These are phyloP conservation scores for Zophobas morio DNA, from an alignment of 1,140 invertebrate genomes.

Conservation along the genomic window DNA sequence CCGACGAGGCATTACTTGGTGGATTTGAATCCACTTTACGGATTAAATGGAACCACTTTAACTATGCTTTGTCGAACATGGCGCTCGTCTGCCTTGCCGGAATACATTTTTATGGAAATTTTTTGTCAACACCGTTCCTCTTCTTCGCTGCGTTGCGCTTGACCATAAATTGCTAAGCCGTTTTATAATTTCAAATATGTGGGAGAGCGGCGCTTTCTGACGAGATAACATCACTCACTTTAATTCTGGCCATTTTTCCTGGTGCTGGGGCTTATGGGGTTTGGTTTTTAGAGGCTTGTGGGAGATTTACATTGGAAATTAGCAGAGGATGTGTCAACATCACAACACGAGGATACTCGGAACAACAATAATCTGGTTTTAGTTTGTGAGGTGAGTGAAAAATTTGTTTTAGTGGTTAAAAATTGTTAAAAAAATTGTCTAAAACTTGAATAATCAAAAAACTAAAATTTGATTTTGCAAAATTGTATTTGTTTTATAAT, in stretches of 20 bases:
- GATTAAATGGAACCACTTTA: slow-evolving; percentile 54
- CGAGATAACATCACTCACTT: slow-evolving; percentile 16
- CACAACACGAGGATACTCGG: no score
- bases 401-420: no score
- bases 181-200: slow-evolving; percentile 11
- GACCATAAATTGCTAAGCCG: slow-evolving; percentile 38
- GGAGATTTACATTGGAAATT: no score
- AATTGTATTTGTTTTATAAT: no score
- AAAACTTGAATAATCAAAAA: no score
- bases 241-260: slow-evolving; percentile 11
- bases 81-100: slow-evolving; percentile 23
- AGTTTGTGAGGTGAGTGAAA: no score
- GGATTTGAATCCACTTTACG: slow-evolving; percentile 58
- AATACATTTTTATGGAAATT: slow-evolving; percentile 48
- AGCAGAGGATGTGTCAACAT: no score
- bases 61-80: slow-evolving; percentile 54
- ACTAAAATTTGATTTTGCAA: no score
- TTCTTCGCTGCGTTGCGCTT: slow-evolving; percentile 1
- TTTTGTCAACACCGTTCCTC: slow-evolving; percentile 27
- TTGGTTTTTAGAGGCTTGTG: not conserved
- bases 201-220: slow-evolving; percentile 1
- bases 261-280: not conserved
- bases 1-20: slow-evolving; percentile 52
- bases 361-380: no score
- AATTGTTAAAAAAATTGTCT: no score